Percentiles rank a stretch among this genome's conserved stretches.
These are phyloP conservation scores for Osmerus eperlanus DNA, from an alignment of 2,113 vertebrate genomes.

Conservation along the genomic window DNA sequence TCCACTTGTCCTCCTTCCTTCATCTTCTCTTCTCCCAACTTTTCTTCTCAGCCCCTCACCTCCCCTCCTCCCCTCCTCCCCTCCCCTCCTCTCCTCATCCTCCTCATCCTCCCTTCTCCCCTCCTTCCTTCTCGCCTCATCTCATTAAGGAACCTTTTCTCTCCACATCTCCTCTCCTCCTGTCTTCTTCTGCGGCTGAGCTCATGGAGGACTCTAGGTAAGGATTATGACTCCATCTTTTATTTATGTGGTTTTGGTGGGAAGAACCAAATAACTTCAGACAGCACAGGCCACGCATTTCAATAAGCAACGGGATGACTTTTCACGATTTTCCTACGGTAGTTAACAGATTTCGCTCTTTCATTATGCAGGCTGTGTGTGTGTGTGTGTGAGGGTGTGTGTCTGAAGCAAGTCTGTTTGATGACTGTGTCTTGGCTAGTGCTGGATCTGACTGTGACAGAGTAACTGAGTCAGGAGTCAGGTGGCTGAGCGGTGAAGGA, in stretches of 20 bases:
- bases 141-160: no score
- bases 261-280: no score
- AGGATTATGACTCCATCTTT: no score
- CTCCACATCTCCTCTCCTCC: slow-evolving; percentile 3
- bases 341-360: no score
- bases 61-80: not conserved
- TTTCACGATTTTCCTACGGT: no score
- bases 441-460: not conserved
- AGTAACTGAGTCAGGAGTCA: not conserved
- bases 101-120: not conserved
- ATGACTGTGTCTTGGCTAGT: not conserved
- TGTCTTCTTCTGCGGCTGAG: not conserved
- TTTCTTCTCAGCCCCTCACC: not conserved
- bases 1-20: not conserved
- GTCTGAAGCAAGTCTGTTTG: not conserved
- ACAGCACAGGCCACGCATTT: no score
- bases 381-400: slow-evolving; percentile 2
- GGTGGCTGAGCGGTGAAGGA: no score
- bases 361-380: not conserved
- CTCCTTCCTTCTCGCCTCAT: not conserved
- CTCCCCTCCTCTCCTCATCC: not conserved
- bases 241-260: no score
- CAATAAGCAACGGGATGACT: no score
- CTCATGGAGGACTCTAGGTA: no score
- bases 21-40: not conserved